Conservation (phyloP, 2,888 invertebrate species). For the Hartigia nigra region DNA sequence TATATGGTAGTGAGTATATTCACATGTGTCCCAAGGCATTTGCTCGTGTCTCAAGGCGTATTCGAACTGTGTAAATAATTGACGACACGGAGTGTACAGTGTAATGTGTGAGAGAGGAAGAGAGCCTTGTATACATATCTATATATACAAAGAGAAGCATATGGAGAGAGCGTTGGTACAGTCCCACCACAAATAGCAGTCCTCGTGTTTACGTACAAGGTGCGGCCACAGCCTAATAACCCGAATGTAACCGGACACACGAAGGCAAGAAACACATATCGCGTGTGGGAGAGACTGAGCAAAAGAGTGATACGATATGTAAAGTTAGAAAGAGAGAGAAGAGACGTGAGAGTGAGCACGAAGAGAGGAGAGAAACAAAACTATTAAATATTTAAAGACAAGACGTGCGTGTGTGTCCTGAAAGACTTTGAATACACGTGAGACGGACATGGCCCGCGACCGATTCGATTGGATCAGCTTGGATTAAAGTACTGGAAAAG, state of each 20-base stretch:
- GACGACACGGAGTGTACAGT: constrained; percentile 7
- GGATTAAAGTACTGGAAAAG: neutral
- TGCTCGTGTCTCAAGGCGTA: constrained; percentile 16
- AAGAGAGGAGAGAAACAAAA: constrained; percentile 1
- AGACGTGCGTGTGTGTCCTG: neutral
- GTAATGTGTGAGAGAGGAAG: neutral
- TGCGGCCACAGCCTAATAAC: constrained; percentile 51
- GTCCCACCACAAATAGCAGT: neutral
- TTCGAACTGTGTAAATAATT: constrained; percentile 18
- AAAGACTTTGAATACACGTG: neutral
- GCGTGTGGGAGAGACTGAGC: constrained; percentile 21
- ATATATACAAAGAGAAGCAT: neutral
- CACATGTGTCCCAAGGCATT: neutral
- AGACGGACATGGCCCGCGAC: constrained; percentile 4
- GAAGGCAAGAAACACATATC: constrained; percentile 9
- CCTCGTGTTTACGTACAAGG: constrained; percentile 37
- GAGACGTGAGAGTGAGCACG: neutral
- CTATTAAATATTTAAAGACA: constrained; percentile 9
- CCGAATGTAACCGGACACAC: constrained; percentile 53
- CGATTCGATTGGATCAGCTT: constrained; percentile 8
- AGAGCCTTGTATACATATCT: neutral
- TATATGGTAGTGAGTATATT: neutral
- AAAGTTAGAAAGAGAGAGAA: constrained; percentile 17
- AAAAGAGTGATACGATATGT: constrained; percentile 19
- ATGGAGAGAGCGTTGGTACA: neutral